Conservation (phyloP, 2,113 vertebrate species). For the Syngnathoides biaculeatus region DNA sequence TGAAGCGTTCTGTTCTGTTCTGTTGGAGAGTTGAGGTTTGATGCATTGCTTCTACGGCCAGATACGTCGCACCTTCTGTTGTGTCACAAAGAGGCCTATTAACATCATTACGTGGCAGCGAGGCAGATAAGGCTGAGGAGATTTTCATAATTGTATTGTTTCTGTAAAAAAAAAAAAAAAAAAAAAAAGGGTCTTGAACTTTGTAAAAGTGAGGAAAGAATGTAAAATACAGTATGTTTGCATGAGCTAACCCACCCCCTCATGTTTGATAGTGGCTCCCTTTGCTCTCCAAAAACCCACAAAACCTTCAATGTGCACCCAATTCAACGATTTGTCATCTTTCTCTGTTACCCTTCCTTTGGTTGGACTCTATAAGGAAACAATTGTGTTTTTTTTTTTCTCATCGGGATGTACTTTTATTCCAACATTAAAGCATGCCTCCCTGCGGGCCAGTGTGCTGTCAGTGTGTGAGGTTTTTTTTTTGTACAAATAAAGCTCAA, state of each 20-base stretch:
- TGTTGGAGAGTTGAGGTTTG: neutral
- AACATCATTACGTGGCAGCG: neutral
- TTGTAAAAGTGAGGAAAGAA: conserved; percentile 3
- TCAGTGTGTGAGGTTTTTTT: conserved; percentile 29
- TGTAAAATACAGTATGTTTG: conserved; percentile 9
- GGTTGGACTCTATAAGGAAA: conserved; percentile 16
- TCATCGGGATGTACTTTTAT: conserved; percentile 55
- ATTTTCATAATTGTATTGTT: neutral
- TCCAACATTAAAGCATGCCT: conserved; percentile 73
- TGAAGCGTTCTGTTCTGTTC: too few species aligned
- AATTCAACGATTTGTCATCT: conserved; percentile 36
- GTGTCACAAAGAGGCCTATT: neutral
- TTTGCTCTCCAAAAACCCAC: neutral
- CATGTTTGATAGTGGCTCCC: neutral
- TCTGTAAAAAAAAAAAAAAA: conserved; percentile 13
- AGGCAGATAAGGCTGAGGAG: neutral
- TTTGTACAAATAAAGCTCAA: conserved; percentile 22
- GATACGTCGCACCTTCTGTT: neutral
- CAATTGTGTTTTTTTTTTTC: conserved; percentile 15
- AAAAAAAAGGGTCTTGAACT: conserved; percentile 8
- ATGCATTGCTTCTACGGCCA: neutral
- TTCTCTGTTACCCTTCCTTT: conserved; percentile 35
- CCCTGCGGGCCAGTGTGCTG: conserved; percentile 57
- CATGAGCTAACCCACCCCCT: conserved; percentile 30
- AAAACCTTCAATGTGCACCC: conserved; percentile 22